phyloP scores from a whole-genome alignment of 1,140 invertebrate species.

The Linepithema humile region DNA sequence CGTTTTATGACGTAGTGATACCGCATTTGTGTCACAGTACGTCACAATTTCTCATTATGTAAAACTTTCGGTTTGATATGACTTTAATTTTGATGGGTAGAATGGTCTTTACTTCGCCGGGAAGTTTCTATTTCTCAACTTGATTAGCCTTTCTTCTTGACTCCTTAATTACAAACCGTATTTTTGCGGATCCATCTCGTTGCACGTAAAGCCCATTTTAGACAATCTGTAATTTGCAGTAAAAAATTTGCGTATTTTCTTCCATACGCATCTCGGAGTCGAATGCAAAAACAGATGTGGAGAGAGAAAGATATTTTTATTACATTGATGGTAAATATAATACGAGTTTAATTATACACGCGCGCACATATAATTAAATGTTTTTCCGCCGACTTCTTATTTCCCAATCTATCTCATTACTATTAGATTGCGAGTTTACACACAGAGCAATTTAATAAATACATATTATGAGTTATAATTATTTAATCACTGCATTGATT shows the following conservation, averaged over 20 bases:
- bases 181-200: neutral
- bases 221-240: neutral
- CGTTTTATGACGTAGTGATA: slow-evolving; percentile 11
- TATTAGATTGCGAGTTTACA: neutral
- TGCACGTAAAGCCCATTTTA: slow-evolving; percentile 21
- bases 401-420: neutral
- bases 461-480: neutral
- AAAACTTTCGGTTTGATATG: slow-evolving; percentile 28
- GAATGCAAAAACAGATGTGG: neutral
- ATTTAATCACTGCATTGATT: slow-evolving; percentile 10
- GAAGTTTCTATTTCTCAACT: slow-evolving; percentile 45
- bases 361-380: neutral
- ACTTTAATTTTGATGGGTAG: slow-evolving; percentile 36
- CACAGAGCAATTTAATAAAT: neutral
- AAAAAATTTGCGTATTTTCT: neutral
- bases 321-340: neutral
- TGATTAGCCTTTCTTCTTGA: slow-evolving; percentile 31
- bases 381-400: neutral
- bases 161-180: slow-evolving; percentile 20
- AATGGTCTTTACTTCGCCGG: neutral
- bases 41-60: slow-evolving; percentile 34
- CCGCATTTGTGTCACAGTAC: slow-evolving; percentile 14
- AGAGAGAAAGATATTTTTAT: neutral
- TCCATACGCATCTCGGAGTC: neutral
- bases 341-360: no score